A percentile compares a stretch with the other conserved stretches of the same genome.
phyloP scores from a whole-genome alignment of 2,113 vertebrate genomes.

The Mesocricetus auratus region DNA sequence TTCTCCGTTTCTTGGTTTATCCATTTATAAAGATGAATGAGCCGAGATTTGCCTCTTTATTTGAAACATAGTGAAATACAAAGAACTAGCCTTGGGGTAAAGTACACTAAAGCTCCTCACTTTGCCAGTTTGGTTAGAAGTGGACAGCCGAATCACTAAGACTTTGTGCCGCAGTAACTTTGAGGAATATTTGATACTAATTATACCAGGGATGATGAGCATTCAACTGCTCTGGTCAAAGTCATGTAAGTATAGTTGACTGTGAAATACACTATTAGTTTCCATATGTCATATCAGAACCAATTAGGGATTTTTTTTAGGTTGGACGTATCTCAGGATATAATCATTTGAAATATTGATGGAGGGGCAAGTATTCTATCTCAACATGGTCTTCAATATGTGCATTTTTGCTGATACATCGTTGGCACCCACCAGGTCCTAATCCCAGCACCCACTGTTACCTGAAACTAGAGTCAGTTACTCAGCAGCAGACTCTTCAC shows the following conservation, averaged over 20 bases:
- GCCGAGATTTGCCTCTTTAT: conserved; percentile 26
- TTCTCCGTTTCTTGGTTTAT: neutral
- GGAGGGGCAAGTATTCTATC: neutral
- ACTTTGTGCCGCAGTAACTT: neutral
- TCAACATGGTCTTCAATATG: conserved; percentile 34
- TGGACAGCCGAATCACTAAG: neutral
- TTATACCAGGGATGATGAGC: neutral
- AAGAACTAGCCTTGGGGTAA: conserved; percentile 25
- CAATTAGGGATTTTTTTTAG: conserved; percentile 49
- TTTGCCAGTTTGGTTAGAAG: neutral
- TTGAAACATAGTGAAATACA: conserved; percentile 33
- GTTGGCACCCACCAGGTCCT: neutral
- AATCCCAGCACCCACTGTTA: neutral
- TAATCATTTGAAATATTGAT: conserved; percentile 39
- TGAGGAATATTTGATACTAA: neutral
- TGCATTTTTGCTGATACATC: neutral
- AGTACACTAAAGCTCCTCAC: neutral
- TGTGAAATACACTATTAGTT: neutral
- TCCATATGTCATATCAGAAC: neutral
- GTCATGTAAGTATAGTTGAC: neutral
- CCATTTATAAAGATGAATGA: conserved; percentile 22
- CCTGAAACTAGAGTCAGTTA: neutral
- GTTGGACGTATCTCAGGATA: neutral
- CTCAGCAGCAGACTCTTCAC: neutral
- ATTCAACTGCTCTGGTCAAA: conserved; percentile 13